These are phyloP conservation scores for Pelagia noctiluca DNA, from an alignment of 30 jellyfish, hydroid and myxozoan species.

Conservation along the genomic window DNA sequence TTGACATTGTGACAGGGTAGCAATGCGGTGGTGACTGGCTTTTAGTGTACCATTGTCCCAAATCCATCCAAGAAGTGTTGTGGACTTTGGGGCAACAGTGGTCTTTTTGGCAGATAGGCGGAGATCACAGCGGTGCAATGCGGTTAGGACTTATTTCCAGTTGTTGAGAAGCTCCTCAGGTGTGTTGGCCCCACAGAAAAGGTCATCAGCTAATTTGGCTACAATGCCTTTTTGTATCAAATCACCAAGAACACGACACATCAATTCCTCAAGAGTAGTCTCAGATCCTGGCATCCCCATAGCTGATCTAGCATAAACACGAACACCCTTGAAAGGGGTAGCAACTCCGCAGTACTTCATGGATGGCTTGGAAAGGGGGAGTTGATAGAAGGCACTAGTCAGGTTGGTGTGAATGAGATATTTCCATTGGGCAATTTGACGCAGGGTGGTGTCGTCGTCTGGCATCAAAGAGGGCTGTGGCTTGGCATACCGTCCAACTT, in stretches of 20 bases:
- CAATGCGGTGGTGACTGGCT: slow-evolving; percentile 53
- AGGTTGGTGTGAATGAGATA: slow-evolving; percentile 51
- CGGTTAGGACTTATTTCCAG: slow-evolving; percentile 41
- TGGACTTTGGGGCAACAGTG: slow-evolving; percentile 63
- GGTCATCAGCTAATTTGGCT: slow-evolving; percentile 70
- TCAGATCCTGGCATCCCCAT: too few relatives aligned
- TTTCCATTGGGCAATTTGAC: too few relatives aligned
- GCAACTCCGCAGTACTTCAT: too few relatives aligned
- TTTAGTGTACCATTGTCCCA: too few relatives aligned
- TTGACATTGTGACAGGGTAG: slow-evolving; percentile 58
- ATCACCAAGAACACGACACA: slow-evolving; percentile 59
- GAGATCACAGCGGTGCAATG: slow-evolving; percentile 12
- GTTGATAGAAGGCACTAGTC: slow-evolving; percentile 61
- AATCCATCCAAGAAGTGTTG: slow-evolving; percentile 73
- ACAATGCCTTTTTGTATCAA: slow-evolving; percentile 46
- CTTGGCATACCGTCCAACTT: too few relatives aligned
- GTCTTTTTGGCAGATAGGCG: slow-evolving; percentile 41
- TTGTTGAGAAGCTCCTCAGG: slow-evolving; percentile 20
- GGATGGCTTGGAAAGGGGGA: slow-evolving; percentile 61
- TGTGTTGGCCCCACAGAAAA: slow-evolving; percentile 51
- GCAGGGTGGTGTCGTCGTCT: slow-evolving; percentile 71
- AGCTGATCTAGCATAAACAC: too few relatives aligned
- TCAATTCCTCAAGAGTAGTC: too few relatives aligned
- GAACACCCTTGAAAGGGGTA: too few relatives aligned
- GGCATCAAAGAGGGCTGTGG: slow-evolving; percentile 82